Evolutionary conservation across 2,888 invertebrate genomes (phyloP).

Genomic region (Caenorhabditis doughertyi): DNA sequence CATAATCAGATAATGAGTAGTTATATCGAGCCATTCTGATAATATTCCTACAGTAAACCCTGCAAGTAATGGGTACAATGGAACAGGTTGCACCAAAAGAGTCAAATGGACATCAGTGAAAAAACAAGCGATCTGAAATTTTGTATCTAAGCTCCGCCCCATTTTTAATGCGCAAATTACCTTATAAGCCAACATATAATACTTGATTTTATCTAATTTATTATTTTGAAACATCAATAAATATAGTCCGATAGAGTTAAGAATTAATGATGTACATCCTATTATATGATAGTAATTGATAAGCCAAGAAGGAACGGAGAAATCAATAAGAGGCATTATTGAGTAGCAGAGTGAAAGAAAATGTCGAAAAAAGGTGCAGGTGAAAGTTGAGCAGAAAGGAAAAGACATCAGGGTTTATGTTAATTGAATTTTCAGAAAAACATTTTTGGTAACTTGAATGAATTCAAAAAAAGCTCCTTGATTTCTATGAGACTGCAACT

Average conservation of each 20-base stretch:
- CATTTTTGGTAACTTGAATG: no score
- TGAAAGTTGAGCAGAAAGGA: no score
- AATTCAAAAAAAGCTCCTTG: no score
- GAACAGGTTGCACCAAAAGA: neutral
- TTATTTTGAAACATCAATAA: slow-evolving; percentile 8
- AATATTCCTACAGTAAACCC: neutral
- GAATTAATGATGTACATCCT: neutral
- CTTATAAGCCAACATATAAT: neutral
- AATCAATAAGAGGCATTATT: neutral
- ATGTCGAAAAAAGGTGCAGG: no score
- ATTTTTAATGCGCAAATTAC: no score
- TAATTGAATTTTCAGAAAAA: no score
- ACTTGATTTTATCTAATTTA: neutral
- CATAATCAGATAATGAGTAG: neutral
- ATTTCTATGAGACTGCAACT: no score
- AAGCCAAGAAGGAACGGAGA: slow-evolving; percentile 10
- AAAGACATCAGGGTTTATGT: no score
- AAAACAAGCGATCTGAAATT: neutral
- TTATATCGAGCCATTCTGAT: neutral
- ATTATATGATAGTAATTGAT: slow-evolving; percentile 15
- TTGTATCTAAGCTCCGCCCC: neutral
- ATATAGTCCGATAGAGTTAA: neutral
- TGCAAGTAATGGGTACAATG: neutral
- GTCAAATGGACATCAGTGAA: neutral
- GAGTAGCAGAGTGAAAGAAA: no score